Percentiles rank a stretch among this genome's conserved stretches.
These are phyloP conservation scores for Mamestra brassicae DNA, from an alignment of 2,888 invertebrate species.

Conservation along the genomic window DNA sequence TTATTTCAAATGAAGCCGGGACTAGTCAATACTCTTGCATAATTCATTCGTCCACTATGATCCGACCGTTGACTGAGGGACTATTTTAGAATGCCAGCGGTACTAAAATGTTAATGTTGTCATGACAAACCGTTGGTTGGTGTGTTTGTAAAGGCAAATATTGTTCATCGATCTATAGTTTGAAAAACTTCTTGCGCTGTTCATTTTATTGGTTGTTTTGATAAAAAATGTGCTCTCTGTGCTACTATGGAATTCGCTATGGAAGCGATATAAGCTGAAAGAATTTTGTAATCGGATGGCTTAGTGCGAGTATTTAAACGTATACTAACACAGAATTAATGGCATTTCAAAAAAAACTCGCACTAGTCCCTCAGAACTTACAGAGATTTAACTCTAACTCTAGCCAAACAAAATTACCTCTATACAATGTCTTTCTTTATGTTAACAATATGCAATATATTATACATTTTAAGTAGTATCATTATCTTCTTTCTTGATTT, in stretches of 20 bases:
- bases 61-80: constrained; percentile 17
- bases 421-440: background rate
- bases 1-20: constrained; percentile 47
- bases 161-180: background rate
- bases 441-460: background rate
- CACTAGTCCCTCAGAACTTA: too few relatives aligned
- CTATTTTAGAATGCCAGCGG: constrained; percentile 33
- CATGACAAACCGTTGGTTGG: constrained; percentile 21
- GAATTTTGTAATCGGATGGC: too few relatives aligned
- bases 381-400: too few relatives aligned
- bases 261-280: too few relatives aligned
- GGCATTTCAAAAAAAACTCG: too few relatives aligned
- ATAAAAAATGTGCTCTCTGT: too few relatives aligned
- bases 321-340: too few relatives aligned
- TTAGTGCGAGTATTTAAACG: too few relatives aligned
- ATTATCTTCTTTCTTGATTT: background rate
- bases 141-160: constrained; percentile 13
- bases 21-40: constrained; percentile 65
- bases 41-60: constrained; percentile 54
- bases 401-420: too few relatives aligned
- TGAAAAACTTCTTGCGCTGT: background rate
- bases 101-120: constrained; percentile 43
- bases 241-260: too few relatives aligned
- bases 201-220: background rate
- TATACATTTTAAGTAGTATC: background rate